Conservation (phyloP, 2,797 vertebrate genomes). For the Ptychadena robeensis region DNA sequence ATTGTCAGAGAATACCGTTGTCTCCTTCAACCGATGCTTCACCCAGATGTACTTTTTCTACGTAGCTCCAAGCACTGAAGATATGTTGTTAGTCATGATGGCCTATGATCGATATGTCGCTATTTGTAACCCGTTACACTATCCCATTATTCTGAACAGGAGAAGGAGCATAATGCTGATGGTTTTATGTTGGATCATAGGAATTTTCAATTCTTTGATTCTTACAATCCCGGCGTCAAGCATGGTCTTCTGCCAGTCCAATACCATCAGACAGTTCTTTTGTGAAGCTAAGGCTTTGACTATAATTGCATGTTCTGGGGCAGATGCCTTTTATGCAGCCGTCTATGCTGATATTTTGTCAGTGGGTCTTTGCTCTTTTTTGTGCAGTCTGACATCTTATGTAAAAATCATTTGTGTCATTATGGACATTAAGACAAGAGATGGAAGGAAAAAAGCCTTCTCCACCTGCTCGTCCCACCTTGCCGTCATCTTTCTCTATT, state of each 20-base stretch:
- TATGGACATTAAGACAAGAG: slow-evolving; percentile 45
- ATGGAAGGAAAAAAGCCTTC: slow-evolving; percentile 65
- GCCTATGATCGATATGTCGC: slow-evolving; percentile 37
- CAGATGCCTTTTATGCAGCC: slow-evolving; percentile 40
- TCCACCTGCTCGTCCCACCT: slow-evolving; percentile 70
- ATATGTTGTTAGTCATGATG: slow-evolving; percentile 18
- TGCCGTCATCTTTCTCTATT: slow-evolving; percentile 68
- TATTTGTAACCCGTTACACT: slow-evolving; percentile 20
- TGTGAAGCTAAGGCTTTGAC: slow-evolving; percentile 44
- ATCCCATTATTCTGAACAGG: slow-evolving; percentile 1
- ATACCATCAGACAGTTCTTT: slow-evolving; percentile 37
- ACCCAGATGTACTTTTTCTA: slow-evolving; percentile 40
- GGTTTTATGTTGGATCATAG: neutral
- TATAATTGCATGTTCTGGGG: slow-evolving; percentile 10
- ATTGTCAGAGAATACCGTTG: neutral
- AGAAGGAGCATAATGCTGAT: neutral
- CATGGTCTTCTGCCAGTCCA: neutral
- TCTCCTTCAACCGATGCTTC: slow-evolving; percentile 31
- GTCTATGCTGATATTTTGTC: slow-evolving; percentile 58
- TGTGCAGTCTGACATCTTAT: slow-evolving; percentile 61
- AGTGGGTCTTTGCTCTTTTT: slow-evolving; percentile 68
- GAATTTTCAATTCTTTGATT: neutral
- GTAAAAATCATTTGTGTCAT: slow-evolving; percentile 52
- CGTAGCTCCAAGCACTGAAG: neutral
- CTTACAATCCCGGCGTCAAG: neutral